Conservation (phyloP, 2,797 vertebrate species). For the Sandelia bainsii region DNA sequence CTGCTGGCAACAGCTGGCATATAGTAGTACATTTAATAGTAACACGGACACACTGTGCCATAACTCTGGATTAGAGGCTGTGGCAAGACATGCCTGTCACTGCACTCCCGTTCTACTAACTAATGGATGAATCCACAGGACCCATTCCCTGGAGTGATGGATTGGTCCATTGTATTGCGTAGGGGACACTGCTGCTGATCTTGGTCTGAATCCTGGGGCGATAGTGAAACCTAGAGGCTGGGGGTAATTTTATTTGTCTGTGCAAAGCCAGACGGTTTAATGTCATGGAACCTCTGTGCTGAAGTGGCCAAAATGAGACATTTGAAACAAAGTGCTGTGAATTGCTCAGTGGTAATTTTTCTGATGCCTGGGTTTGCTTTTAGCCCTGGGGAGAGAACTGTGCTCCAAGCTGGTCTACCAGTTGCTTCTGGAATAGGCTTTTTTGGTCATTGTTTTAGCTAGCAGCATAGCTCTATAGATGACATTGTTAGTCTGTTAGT, state of each 20-base stretch:
- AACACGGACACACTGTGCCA: slow-evolving; percentile 73
- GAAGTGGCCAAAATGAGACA: slow-evolving; percentile 79
- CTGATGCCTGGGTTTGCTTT: slow-evolving; percentile 70
- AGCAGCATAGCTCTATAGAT: slow-evolving; percentile 12
- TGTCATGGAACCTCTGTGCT: slow-evolving; percentile 75
- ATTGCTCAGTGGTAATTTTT: slow-evolving; percentile 73
- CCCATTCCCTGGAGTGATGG: slow-evolving; percentile 75
- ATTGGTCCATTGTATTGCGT: slow-evolving; percentile 68
- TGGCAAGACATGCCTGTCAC: slow-evolving; percentile 76
- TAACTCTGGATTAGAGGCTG: slow-evolving; percentile 79
- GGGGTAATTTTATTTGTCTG: slow-evolving; percentile 81
- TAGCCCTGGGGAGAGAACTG: slow-evolving; percentile 61
- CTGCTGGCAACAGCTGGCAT: slow-evolving; percentile 77
- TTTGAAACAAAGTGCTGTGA: slow-evolving; percentile 79
- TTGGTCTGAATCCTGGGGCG: slow-evolving; percentile 60
- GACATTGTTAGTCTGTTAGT: slow-evolving; percentile 7
- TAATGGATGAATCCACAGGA: slow-evolving; percentile 80
- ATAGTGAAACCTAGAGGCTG: slow-evolving; percentile 66
- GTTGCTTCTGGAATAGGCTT: slow-evolving; percentile 34
- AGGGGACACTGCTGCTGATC: slow-evolving; percentile 64
- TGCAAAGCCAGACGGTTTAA: slow-evolving; percentile 79
- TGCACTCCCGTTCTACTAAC: slow-evolving; percentile 74
- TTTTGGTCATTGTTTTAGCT: slow-evolving; percentile 19
- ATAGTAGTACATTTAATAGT: slow-evolving; percentile 75
- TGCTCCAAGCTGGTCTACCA: slow-evolving; percentile 44